Percentiles rank a stretch among this genome's conserved stretches.
Evolutionary conservation across 2,113 vertebrate genomes (phyloP).

Genomic region (Tachysurus fulvidraco): DNA sequence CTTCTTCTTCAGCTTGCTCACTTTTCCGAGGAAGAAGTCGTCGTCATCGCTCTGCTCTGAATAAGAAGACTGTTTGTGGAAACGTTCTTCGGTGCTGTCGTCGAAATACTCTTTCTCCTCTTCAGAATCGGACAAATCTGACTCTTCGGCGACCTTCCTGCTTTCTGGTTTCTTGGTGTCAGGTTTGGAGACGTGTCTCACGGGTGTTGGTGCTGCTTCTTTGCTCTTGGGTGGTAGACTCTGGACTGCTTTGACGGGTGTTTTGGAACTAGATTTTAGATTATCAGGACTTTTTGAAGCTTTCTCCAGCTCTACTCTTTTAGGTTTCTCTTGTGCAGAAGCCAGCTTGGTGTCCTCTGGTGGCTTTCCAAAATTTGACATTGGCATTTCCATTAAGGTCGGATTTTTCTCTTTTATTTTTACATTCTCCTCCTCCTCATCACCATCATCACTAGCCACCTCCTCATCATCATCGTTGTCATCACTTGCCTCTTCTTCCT

Average conservation of each 20-base stretch:
- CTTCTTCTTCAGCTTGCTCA: slow-evolving; percentile 81
- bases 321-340: not conserved
- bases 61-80: slow-evolving; percentile 84
- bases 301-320: not conserved
- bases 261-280: slow-evolving; percentile 21
- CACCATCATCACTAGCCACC: not conserved
- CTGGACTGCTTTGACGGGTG: slow-evolving; percentile 6
- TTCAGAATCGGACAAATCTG: slow-evolving; percentile 66
- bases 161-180: not conserved
- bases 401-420: slow-evolving; percentile 28
- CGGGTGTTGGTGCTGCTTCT: not conserved
- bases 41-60: slow-evolving; percentile 83
- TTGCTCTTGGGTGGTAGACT: slow-evolving; percentile 14
- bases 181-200: slow-evolving; percentile 45
- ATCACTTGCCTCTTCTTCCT: not conserved
- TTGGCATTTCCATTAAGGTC: not conserved
- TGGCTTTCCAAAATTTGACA: not conserved
- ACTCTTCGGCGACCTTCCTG: slow-evolving; percentile 43
- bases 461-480: not conserved
- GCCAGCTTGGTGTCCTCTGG: not conserved
- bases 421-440: not conserved
- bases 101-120: slow-evolving; percentile 83
- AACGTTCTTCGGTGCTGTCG: slow-evolving; percentile 96
- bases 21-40: slow-evolving; percentile 93
- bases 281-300: not conserved